phyloP scores from a whole-genome alignment of 2,113 vertebrate genomes.

The Rousettus leschenaultii region DNA sequence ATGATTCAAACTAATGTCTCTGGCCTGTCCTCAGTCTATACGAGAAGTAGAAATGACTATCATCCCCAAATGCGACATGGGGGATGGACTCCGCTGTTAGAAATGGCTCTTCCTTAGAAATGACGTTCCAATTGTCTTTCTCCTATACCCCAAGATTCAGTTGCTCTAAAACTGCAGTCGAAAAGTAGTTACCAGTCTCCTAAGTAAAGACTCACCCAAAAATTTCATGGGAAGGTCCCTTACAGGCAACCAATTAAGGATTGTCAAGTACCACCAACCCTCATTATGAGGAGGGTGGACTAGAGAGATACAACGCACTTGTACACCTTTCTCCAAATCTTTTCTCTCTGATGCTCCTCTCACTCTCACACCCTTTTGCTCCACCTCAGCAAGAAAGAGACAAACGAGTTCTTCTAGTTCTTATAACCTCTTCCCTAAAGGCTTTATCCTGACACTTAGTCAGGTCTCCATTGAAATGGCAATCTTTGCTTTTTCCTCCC shows the following conservation, averaged over 20 bases:
- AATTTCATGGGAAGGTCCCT: not conserved
- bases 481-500: not conserved
- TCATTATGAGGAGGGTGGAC: not conserved
- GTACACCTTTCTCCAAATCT: not conserved
- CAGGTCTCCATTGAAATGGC: conserved; percentile 23
- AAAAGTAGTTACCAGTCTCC: not conserved
- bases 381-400: not conserved
- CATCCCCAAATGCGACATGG: not conserved
- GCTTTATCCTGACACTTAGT: conserved; percentile 18
- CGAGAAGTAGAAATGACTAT: not conserved
- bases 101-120: not conserved
- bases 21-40: not conserved
- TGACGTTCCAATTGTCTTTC: not conserved
- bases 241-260: not conserved
- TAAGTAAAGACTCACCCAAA: not conserved
- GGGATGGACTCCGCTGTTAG: not conserved
- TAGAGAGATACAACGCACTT: not conserved
- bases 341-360: not conserved
- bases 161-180: not conserved
- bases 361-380: conserved; percentile 13
- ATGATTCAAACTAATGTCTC: not conserved
- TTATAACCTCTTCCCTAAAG: conserved; percentile 29
- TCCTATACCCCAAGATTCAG: not conserved
- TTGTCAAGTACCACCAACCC: conserved; percentile 9
- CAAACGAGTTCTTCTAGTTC: conserved; percentile 66